Conservation (phyloP, 2,113 vertebrate genomes). For the Mirza zaza region DNA sequence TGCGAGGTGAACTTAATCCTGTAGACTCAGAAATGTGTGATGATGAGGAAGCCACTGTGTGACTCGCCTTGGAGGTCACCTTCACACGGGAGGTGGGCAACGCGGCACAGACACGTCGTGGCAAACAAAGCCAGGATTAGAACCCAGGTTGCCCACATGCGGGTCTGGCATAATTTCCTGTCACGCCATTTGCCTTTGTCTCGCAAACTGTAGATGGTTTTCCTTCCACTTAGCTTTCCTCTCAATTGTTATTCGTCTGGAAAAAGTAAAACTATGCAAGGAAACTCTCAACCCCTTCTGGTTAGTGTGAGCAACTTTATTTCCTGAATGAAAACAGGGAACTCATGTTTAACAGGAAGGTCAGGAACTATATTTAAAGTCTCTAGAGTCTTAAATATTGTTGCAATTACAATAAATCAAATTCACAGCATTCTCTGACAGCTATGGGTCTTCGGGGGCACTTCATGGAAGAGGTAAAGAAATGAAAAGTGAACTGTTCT, state of each 20-base stretch:
- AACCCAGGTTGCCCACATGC: not conserved
- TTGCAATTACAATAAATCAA: slow-evolving; percentile 15
- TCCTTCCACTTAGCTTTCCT: not conserved
- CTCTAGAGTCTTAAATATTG: not conserved
- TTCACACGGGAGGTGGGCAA: not conserved
- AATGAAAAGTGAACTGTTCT: not conserved
- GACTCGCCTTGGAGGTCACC: not conserved
- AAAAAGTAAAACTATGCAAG: not conserved
- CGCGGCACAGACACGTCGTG: rapidly evolving
- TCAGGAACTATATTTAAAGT: not conserved
- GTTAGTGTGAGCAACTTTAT: not conserved
- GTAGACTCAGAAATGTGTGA: too few relatives aligned
- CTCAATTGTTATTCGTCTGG: not conserved
- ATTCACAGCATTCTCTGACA: slow-evolving; percentile 2
- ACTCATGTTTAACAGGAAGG: not conserved
- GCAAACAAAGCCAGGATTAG: not conserved
- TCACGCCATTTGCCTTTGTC: not conserved
- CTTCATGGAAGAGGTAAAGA: not conserved
- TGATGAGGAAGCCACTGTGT: not conserved
- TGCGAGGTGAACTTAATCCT: not conserved
- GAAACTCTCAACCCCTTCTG: not conserved
- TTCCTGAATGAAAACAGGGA: slow-evolving; percentile 10
- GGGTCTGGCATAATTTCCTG: rapidly evolving
- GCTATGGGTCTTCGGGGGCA: not conserved
- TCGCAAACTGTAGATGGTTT: not conserved